Evolutionary conservation across 2,113 vertebrate genomes (phyloP), one percentile per base, ranked within the genome.

Genomic region (Natator depressus): DNA sequence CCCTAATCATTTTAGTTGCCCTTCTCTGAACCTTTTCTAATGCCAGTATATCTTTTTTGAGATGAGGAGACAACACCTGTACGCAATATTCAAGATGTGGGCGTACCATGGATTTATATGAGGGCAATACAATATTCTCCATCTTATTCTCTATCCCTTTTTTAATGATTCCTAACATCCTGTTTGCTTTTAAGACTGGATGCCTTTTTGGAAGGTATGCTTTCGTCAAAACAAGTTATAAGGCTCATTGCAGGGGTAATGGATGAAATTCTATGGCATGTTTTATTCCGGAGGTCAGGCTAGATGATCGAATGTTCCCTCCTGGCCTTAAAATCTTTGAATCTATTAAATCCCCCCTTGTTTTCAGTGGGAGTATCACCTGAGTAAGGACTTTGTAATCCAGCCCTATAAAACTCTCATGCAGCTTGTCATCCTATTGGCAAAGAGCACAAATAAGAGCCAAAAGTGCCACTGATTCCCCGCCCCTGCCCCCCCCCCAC

Each of bases 281-380:
- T 53, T 90, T 93, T 81, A 83, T 22, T 79, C 42, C 47, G 50
- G 42, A 49, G 42, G 75, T 96, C 54, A 76, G 91, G 94, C 79
- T 92, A 92, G 75, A 89, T 54, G 84, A 91, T 95, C 80, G 5
- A 20, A 38, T 62, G 65, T 38, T 38, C n/a, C 62, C n/a, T 38
- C 35, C n/a, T 89, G 54, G 25, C 29, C 12, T 27, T 47, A 27
- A 78, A 47, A 47, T 27, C 25, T 78, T 6, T 35, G 16, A 69
- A 46, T 80, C 94, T 93, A n/a, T 94, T 90, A 89, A 94, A 94
- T 27, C 55, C 55, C 10, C 88, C 65, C 80, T 87, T 69, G 9
- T 17, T 96, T 94, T 88, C 79, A 55, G 22, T 92, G 93, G 89
- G 94, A 96, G 79, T 96, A 95, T 96, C 92, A 97, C 95, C 92